Conservation (phyloP, 2,113 vertebrate genomes). For the Rhabdornis inornatus region DNA sequence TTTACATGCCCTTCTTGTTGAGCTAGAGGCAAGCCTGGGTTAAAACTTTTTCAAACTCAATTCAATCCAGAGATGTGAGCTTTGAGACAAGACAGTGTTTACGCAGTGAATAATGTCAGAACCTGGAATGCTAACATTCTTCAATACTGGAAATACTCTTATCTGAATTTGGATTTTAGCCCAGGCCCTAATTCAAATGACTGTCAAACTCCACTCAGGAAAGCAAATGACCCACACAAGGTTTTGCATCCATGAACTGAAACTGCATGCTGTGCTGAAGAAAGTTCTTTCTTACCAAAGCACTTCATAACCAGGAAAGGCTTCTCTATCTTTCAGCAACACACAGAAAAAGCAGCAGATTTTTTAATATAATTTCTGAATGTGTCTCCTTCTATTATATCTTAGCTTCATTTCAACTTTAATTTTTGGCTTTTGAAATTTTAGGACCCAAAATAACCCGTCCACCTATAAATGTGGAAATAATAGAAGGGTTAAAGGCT, state of each 20-base stretch:
- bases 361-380: not conserved
- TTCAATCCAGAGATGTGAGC: not conserved
- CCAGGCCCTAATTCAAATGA: not conserved
- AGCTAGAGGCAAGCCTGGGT: not conserved
- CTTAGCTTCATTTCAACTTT: not conserved
- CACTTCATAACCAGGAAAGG: not conserved
- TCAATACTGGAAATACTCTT: slow-evolving; percentile 12
- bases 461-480: slow-evolving; percentile 87
- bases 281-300: not conserved
- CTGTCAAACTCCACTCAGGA: not conserved
- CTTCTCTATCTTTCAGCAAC: not conserved
- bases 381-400: not conserved
- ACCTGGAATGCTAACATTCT: slow-evolving; percentile 13
- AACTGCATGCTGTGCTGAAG: not conserved
- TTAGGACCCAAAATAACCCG: slow-evolving; percentile 95
- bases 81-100: not conserved
- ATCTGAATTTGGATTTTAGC: not conserved
- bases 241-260: not conserved
- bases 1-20: not conserved
- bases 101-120: not conserved
- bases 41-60: not conserved
- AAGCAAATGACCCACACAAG: not conserved
- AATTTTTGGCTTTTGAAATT: slow-evolving; percentile 32
- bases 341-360: not conserved
- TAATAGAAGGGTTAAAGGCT: slow-evolving; percentile 90